Conservation (phyloP, 37 sponge, comb jelly and placozoan genomes). For the Geodia barretti region DNA sequence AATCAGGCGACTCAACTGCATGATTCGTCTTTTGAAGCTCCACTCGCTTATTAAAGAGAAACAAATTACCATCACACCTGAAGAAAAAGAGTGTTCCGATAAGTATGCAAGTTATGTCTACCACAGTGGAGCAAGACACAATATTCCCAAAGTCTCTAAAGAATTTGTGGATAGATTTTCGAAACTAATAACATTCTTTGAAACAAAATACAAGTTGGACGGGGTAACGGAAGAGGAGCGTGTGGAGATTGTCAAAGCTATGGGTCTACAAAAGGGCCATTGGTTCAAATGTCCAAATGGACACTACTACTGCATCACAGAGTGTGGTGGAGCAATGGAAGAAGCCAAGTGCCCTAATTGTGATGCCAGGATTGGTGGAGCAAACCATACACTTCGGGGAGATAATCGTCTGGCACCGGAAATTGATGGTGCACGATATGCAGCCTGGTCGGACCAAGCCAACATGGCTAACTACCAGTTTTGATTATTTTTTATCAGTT, state of each 20-base stretch:
- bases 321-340: slow-evolving; percentile 92
- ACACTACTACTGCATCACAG: slow-evolving; percentile 85
- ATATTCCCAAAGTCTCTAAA: slow-evolving; percentile 23
- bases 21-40: slow-evolving; percentile 18
- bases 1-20: slow-evolving; percentile 34
- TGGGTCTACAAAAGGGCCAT: slow-evolving; percentile 81
- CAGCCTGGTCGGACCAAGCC: slow-evolving; percentile 80
- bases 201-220: slow-evolving; percentile 34
- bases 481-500: too few relatives aligned
- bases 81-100: not conserved
- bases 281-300: slow-evolving; percentile 93
- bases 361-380: slow-evolving; percentile 75
- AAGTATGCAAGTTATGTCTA: not conserved
- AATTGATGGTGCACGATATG: slow-evolving; percentile 75
- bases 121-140: not conserved
- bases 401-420: slow-evolving; percentile 78
- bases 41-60: slow-evolving; percentile 1
- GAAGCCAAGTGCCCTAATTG: slow-evolving; percentile 85
- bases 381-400: slow-evolving; percentile 44
- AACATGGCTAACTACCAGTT: slow-evolving; percentile 68
- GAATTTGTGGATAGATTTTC: slow-evolving; percentile 4
- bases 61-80: not conserved
- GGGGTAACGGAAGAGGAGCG: slow-evolving; percentile 68
- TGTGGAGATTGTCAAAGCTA: slow-evolving; percentile 72
- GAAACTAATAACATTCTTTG: slow-evolving; percentile 17